Base-by-base conservation (phyloP, 2,113 vertebrate species). In the Alosa alosa region DNA sequence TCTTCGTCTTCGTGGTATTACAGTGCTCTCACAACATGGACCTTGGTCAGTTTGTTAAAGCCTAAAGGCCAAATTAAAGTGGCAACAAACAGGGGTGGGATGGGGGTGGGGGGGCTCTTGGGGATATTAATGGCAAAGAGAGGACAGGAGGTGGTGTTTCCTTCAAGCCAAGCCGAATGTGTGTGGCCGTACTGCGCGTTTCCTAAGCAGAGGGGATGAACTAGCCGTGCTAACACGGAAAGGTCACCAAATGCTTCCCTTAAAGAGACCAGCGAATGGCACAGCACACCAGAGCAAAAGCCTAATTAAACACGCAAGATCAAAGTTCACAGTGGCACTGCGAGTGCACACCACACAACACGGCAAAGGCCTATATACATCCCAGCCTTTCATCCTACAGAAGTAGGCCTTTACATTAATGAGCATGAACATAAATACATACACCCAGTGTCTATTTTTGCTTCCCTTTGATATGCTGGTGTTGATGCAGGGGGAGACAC, bases 221-320 rank as follows among this genome's bases (percentile, higher is more conserved):
- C 91, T 91, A 93, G 91, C 89, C 88, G 89, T 92, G 93, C 93
- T 93, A 94, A 93, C 93, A 89, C 57, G 86, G 89, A 95, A 95
- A 95, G 94, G 94, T 95, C 94, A 95, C 94, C 94, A 94, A 94
- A 94, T 95, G 94, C 93, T 93, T 89, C 90, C 93, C 91, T 94
- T 94, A 93, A 94, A 93, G 91, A 93, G 88, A 87, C 89, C 85
- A 90, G 90, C 90, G 88, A 85, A 90, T 89, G 25, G 31, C 25
- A 86, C 72, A 81, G 91, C 89, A 90, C 83, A 11, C 86, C 50
- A 84, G 87, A 83, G 85, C 72, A 86, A 36, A 36, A 44, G 75
- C 82, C 83, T 87, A 31, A 55, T 89, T 89, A 90, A 82, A 87
- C 72, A 78, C 72, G 11, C 9, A 18, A 15, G 72, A 78, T 78